Conservation (phyloP, 1,140 invertebrate genomes). For the Ctenoplectra terminalis region DNA sequence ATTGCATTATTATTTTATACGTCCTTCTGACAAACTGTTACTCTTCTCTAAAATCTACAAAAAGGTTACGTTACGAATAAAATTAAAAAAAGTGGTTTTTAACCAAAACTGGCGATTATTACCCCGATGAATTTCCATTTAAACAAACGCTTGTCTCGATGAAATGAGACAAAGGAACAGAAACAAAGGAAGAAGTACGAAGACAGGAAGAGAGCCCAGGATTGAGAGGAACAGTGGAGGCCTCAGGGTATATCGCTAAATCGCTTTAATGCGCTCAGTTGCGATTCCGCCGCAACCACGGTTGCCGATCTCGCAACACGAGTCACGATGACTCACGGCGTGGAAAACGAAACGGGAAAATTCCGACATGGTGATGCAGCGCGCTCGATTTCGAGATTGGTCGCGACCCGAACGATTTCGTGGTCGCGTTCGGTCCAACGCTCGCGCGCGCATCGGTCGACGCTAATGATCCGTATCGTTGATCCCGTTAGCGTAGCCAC, state of each 20-base stretch:
- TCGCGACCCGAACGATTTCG: slow-evolving; percentile 1
- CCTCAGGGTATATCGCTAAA: slow-evolving; percentile 5
- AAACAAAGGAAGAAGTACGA: not conserved
- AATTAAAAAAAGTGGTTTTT: no score
- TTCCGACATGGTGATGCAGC: slow-evolving; percentile 38
- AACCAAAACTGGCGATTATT: no score
- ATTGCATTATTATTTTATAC: not conserved
- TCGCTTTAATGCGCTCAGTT: slow-evolving; percentile 16
- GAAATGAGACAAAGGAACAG: not conserved
- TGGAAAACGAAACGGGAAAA: slow-evolving; percentile 54
- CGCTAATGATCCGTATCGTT: slow-evolving; percentile 79
- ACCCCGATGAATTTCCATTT: slow-evolving; percentile 16
- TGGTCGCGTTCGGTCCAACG: slow-evolving; percentile 59
- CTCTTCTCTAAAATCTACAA: not conserved
- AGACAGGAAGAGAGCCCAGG: no score
- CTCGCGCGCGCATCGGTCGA: slow-evolving; percentile 61
- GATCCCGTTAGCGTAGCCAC: slow-evolving; percentile 74
- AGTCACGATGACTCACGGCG: slow-evolving; percentile 41
- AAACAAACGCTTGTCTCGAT: not conserved
- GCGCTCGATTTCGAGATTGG: slow-evolving; percentile 29
- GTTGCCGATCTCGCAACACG: slow-evolving; percentile 40
- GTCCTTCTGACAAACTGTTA: not conserved
- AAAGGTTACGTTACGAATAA: not conserved
- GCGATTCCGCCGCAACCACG: slow-evolving; percentile 10
- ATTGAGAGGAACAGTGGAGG: no score